Evolutionary conservation across 2,888 invertebrate species (phyloP).

Genomic region (Diadromus collaris): DNA sequence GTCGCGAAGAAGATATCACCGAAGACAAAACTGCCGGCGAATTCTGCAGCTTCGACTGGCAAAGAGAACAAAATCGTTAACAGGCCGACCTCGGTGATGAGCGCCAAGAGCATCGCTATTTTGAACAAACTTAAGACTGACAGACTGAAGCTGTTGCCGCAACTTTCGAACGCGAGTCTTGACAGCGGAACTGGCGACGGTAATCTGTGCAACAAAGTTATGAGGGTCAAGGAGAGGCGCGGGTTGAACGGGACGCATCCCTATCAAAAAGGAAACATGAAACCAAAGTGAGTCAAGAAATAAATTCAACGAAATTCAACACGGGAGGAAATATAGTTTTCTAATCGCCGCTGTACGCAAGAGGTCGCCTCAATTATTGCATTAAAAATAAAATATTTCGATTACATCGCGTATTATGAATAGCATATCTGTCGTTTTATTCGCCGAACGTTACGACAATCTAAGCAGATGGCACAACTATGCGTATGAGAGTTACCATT

Average conservation of each 20-base stretch:
- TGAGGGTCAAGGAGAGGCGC: constrained; percentile 73
- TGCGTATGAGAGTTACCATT: constrained; percentile 38
- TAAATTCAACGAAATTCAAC: background rate
- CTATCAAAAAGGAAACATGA: constrained; percentile 70
- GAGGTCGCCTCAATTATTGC: background rate
- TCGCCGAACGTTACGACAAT: constrained; percentile 20
- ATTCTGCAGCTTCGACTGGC: constrained; percentile 51
- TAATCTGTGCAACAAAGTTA: constrained; percentile 66
- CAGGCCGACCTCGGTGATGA: constrained; percentile 67
- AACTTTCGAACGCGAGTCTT: constrained; percentile 51
- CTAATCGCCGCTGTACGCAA: background rate
- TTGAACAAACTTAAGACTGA: constrained; percentile 76
- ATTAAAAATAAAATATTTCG: constrained; percentile 32
- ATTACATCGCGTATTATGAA: background rate
- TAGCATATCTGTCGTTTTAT: background rate
- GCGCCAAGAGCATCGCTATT: constrained; percentile 76
- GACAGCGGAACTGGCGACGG: constrained; percentile 59
- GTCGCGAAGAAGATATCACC: constrained; percentile 69
- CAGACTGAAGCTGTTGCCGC: constrained; percentile 62
- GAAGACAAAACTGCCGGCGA: constrained; percentile 43
- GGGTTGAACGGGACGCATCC: constrained; percentile 73
- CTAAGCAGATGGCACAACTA: constrained; percentile 10
- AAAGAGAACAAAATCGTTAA: constrained; percentile 73
- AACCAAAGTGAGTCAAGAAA: constrained; percentile 70
- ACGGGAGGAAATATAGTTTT: background rate